These are phyloP conservation scores for Bucco capensis DNA, from an alignment of 2,113 vertebrate species.

Conservation along the genomic window DNA sequence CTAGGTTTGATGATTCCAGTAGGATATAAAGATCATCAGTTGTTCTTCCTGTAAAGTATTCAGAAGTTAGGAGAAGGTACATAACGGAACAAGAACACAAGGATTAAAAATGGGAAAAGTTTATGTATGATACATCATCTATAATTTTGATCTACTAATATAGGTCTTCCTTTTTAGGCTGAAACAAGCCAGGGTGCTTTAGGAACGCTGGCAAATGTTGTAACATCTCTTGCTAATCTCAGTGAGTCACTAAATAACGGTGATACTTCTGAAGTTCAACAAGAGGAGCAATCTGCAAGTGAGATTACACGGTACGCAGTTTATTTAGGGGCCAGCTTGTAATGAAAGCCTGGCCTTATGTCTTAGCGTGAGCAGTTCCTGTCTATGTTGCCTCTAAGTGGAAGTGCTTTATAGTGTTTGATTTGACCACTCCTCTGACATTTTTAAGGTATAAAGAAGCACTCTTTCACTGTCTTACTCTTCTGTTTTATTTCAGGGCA, in stretches of 20 bases:
- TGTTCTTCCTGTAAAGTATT: not conserved
- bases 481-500: conserved; percentile 78
- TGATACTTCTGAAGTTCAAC: conserved; percentile 83
- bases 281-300: conserved; percentile 88
- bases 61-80: not conserved
- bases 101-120: not conserved
- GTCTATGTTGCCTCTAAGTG: not conserved
- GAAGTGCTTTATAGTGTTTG: not conserved
- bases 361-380: not conserved
- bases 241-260: conserved; percentile 92
- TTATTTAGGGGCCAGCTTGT: not conserved
- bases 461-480: not conserved
- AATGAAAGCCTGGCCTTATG: not conserved
- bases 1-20: not conserved
- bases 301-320: conserved; percentile 89
- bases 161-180: conserved; percentile 68
- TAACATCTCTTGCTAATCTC: conserved; percentile 92
- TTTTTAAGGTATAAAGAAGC: not conserved
- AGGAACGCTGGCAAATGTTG: conserved; percentile 94
- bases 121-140: not conserved
- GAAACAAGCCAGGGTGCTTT: conserved; percentile 91
- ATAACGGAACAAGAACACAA: not conserved
- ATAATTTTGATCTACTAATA: not conserved
- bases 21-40: not conserved
- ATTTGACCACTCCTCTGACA: not conserved